Evolutionary conservation across 2,888 invertebrate genomes (phyloP).

Genomic region (Penaeus monodon): DNA sequence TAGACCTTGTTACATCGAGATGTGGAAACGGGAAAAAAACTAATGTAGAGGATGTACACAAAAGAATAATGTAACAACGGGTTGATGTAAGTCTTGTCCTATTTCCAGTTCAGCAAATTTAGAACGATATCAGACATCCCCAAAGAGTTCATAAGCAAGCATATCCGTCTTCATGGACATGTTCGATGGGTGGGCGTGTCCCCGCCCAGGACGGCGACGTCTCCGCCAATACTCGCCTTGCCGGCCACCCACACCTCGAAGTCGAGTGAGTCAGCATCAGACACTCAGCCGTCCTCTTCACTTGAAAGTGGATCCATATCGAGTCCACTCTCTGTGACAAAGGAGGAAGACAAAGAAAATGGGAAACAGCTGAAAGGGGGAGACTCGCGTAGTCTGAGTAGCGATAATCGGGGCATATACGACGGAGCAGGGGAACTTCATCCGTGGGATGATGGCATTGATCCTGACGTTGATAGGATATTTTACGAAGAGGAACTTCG

Average conservation of each 20-base stretch:
- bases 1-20: too few relatives aligned
- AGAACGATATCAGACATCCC: slow-evolving; percentile 55
- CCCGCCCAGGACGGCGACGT: slow-evolving; percentile 8
- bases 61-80: too few relatives aligned
- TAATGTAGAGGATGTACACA: too few relatives aligned
- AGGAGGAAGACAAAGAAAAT: neutral
- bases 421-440: slow-evolving; percentile 46
- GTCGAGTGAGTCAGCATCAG: too few relatives aligned
- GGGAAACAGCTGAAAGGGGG: neutral
- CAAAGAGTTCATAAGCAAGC: slow-evolving; percentile 54
- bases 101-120: slow-evolving; percentile 60
- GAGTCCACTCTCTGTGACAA: neutral
- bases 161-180: slow-evolving; percentile 54
- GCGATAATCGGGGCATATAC: slow-evolving; percentile 30
- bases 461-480: slow-evolving; percentile 43
- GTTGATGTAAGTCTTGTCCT: too few relatives aligned
- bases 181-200: slow-evolving; percentile 56
- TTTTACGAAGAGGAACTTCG: slow-evolving; percentile 28
- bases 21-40: too few relatives aligned
- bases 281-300: too few relatives aligned
- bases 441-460: slow-evolving; percentile 35
- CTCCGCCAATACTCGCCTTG: neutral
- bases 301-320: slow-evolving; percentile 23
- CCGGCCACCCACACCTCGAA: neutral
- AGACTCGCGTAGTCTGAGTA: slow-evolving; percentile 1